These are phyloP conservation scores for Fragum whitleyi DNA, from an alignment of 2,888 invertebrate species.

Conservation along the genomic window DNA sequence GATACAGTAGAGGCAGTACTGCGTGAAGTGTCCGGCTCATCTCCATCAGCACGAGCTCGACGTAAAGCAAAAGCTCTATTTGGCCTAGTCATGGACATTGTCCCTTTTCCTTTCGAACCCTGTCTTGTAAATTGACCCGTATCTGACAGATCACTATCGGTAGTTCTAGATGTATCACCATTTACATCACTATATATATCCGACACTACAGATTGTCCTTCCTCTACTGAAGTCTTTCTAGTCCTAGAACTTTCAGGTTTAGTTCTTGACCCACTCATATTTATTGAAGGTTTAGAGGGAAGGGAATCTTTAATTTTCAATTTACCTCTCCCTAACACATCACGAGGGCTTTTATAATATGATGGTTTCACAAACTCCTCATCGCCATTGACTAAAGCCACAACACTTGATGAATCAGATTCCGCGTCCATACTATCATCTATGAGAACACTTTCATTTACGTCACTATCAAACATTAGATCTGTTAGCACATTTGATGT, in stretches of 20 bases:
- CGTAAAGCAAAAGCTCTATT: conserved; percentile 91
- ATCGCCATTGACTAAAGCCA: conserved; percentile 79
- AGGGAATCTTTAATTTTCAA: conserved; percentile 59
- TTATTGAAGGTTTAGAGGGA: conserved; percentile 66
- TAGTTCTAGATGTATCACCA: conserved; percentile 38
- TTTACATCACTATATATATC: conserved; percentile 74
- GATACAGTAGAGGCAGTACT: conserved; percentile 54
- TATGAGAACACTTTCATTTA: conserved; percentile 54
- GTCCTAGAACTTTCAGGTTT: conserved; percentile 27
- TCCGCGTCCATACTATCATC: conserved; percentile 70
- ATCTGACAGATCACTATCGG: conserved; percentile 79
- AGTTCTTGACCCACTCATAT: conserved; percentile 59
- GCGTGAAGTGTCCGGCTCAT: conserved; percentile 60
- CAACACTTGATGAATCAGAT: conserved; percentile 77
- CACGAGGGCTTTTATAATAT: conserved; percentile 76
- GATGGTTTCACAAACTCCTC: conserved; percentile 77
- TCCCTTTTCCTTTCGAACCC: conserved; percentile 80
- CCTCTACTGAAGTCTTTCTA: conserved; percentile 50
- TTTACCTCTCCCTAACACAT: conserved; percentile 69
- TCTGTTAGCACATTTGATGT: conserved; percentile 10
- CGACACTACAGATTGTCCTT: conserved; percentile 70
- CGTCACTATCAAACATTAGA: conserved; percentile 32
- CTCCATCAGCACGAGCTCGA: conserved; percentile 86
- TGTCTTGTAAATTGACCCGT: conserved; percentile 81
- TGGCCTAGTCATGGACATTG: conserved; percentile 83